phyloP scores from a whole-genome alignment of 2,113 vertebrate genomes.

The Nothocercus julius region DNA sequence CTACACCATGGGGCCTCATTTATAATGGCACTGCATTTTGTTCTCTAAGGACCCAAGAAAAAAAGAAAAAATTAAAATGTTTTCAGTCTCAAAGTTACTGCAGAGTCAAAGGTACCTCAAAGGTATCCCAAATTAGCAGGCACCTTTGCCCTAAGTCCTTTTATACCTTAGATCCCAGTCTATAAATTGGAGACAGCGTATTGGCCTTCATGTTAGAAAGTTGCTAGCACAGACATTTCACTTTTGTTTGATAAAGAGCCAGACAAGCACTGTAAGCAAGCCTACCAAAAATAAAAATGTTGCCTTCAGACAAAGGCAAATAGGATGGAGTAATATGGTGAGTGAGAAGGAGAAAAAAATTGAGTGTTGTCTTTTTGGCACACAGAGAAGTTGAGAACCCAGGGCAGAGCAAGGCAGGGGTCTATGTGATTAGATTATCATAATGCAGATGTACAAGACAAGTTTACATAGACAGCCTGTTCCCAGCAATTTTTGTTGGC shows the following conservation, averaged over 20 bases:
- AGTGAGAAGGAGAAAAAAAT: neutral
- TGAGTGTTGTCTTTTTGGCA: neutral
- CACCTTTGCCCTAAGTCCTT: neutral
- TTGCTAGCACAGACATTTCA: neutral
- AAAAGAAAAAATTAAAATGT: neutral
- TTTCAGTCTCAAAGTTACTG: neutral
- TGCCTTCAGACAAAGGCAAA: neutral
- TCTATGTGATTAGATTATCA: neutral
- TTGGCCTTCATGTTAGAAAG: neutral
- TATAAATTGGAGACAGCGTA: neutral
- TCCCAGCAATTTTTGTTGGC: neutral
- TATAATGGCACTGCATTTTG: neutral
- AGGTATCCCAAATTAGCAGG: neutral
- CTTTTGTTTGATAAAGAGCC: neutral
- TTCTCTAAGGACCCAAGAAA: neutral
- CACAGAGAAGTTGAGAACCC: rapidly evolving
- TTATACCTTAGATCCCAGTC: neutral
- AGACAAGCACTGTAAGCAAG: neutral
- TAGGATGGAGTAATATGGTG: neutral
- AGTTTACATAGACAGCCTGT: neutral
- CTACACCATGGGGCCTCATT: neutral
- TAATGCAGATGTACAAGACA: neutral
- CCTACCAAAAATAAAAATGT: neutral
- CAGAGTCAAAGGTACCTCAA: neutral
- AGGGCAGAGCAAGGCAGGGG: neutral